These are phyloP conservation scores for Hephaestus fuliginosus DNA, from an alignment of 2,797 vertebrate genomes.

Conservation along the genomic window DNA sequence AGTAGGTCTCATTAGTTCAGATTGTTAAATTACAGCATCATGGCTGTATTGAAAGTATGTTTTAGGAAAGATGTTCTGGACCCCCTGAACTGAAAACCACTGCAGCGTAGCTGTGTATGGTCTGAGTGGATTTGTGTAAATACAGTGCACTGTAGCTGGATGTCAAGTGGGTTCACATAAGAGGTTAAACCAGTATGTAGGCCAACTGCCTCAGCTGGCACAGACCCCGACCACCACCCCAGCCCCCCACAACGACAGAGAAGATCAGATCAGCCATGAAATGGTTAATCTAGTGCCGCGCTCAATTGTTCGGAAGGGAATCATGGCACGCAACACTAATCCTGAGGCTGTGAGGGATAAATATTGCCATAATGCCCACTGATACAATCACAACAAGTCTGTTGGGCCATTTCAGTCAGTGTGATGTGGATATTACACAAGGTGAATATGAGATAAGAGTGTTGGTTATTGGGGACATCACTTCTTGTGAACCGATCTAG, in stretches of 20 bases:
- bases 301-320: constrained; percentile 78
- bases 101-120: neutral
- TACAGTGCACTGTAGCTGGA: constrained; percentile 36
- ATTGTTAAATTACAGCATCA: neutral
- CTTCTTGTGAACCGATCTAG: neutral
- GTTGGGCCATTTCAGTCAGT: constrained; percentile 22
- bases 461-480: too few relatives aligned
- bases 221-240: neutral
- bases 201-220: constrained; percentile 57
- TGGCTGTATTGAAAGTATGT: neutral
- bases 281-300: constrained; percentile 76
- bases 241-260: constrained; percentile 49
- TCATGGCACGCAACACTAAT: constrained; percentile 76
- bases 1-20: neutral
- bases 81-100: constrained; percentile 3
- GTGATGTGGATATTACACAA: neutral
- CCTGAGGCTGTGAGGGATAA: constrained; percentile 71
- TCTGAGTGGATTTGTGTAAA: constrained; percentile 22
- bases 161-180: constrained; percentile 63
- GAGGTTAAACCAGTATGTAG: constrained; percentile 73
- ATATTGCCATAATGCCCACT: constrained; percentile 79
- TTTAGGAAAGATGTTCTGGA: constrained; percentile 10
- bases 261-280: constrained; percentile 78
- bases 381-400: constrained; percentile 72
- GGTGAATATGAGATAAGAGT: constrained; percentile 2